These are phyloP conservation scores for Parnassius orleans DNA, from an alignment of 2,888 invertebrate genomes.

Conservation along the genomic window DNA sequence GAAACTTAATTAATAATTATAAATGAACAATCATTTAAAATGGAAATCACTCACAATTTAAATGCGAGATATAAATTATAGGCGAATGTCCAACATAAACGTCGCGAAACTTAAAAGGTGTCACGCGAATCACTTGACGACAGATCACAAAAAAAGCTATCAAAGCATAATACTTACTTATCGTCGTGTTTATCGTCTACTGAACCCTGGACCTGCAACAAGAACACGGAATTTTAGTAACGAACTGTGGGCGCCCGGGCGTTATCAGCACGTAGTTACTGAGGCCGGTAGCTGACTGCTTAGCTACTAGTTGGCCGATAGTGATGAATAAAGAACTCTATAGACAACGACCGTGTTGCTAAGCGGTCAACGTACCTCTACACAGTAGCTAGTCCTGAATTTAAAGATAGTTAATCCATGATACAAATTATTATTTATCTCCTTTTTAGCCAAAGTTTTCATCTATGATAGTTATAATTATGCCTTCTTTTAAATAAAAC, in stretches of 20 bases:
- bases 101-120: background rate
- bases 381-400: too few species aligned
- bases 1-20: too few species aligned
- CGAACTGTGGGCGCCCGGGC: slow-evolving; percentile 30
- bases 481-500: too few species aligned
- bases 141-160: slow-evolving; percentile 24
- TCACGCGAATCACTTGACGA: slow-evolving; percentile 25
- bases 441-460: too few species aligned
- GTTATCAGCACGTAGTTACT: slow-evolving; percentile 14
- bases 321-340: background rate
- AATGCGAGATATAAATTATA: too few species aligned
- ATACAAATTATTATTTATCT: too few species aligned
- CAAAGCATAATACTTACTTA: slow-evolving; percentile 40
- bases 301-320: slow-evolving; percentile 3
- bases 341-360: background rate
- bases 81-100: too few species aligned
- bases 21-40: too few species aligned
- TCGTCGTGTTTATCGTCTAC: slow-evolving; percentile 53
- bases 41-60: too few species aligned
- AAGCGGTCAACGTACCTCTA: too few species aligned
- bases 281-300: slow-evolving; percentile 2
- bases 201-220: slow-evolving; percentile 66
- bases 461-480: too few species aligned
- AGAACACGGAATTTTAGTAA: slow-evolving; percentile 51
- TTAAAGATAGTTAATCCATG: too few species aligned